These are phyloP conservation scores for Aleiodes alternator DNA, from an alignment of 2,888 invertebrate species.

Conservation along the genomic window DNA sequence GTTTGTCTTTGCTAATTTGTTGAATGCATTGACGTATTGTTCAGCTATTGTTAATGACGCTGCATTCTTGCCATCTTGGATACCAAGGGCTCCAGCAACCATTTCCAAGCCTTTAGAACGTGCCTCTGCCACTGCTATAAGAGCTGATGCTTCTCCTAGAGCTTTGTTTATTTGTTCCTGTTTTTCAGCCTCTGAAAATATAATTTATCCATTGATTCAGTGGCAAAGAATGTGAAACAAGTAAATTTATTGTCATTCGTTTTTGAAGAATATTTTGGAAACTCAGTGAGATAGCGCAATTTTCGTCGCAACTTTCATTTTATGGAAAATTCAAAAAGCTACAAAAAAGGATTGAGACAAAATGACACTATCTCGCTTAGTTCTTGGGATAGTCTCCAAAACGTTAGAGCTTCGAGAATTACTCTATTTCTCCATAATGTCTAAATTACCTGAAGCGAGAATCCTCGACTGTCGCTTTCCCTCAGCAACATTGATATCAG, in stretches of 20 bases:
- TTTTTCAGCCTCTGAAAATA: slow-evolving; percentile 88
- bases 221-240: neutral
- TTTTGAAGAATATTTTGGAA: no score
- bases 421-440: no score
- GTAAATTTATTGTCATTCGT: neutral
- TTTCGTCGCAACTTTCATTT: no score
- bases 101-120: slow-evolving; percentile 88
- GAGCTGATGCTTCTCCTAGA: slow-evolving; percentile 92
- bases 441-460: slow-evolving; percentile 85
- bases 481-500: slow-evolving; percentile 98
- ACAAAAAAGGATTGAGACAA: no score
- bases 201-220: slow-evolving; percentile 15
- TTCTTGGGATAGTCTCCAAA: no score
- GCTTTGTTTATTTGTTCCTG: slow-evolving; percentile 97
- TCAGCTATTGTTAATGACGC: slow-evolving; percentile 95
- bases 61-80: slow-evolving; percentile 89
- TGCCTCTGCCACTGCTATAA: slow-evolving; percentile 94
- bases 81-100: slow-evolving; percentile 82
- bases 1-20: slow-evolving; percentile 92
- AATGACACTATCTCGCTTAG: no score
- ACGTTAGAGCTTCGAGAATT: no score
- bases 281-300: no score
- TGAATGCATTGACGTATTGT: slow-evolving; percentile 96
- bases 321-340: no score
- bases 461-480: slow-evolving; percentile 95